Evolutionary conservation across 1,140 invertebrate species (phyloP), one percentile per base, ranked within the genome.

Genomic region (Scylla paramamosain): DNA sequence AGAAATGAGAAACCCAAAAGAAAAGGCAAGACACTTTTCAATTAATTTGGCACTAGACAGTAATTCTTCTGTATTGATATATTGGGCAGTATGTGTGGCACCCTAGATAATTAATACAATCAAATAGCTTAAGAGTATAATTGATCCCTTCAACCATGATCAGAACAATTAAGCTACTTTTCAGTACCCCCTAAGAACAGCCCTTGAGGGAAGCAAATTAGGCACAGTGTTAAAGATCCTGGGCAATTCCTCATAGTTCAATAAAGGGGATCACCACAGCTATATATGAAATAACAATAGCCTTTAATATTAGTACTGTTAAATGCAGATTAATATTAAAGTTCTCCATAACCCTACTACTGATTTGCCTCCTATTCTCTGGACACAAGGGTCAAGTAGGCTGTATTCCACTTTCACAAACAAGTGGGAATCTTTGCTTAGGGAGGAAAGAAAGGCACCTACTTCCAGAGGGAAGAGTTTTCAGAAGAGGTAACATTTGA

Each of bases 101-200:
- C 82, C 52, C 29, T 89, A 82, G 52, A 59, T 90, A 94, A 90
- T n/a, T 39, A 91, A 67, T 46, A 94, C 46, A 94, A 46, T 67
- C 59, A 91, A 94, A 94, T 32, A 14, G 87, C 93, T 94, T 94
- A 94, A 25, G 52, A 77, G 88, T 91, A 90, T 89, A 94, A 91
- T 94, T 94, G 93, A 94, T 94, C 93, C 93, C 93, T 90, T 94
- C 87, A 94, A 94, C 93, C 93, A 94, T 83, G 46, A 46, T 89
- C 59, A 48, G 90, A 94, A 94, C 67, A 93, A 86, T 32, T 46
- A 93, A n/a, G 39, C 46, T 94, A 14, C 52, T 59, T 89, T 88
- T 86, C 29, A 94, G 46, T 91, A 83, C 32, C n/a, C 84, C 32
- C 45, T 14, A 39, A 77, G 48, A 94, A 89, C 31, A 31, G 25